These are phyloP conservation scores for Euwallacea similis DNA, from an alignment of 1,140 invertebrate species.

Conservation along the genomic window DNA sequence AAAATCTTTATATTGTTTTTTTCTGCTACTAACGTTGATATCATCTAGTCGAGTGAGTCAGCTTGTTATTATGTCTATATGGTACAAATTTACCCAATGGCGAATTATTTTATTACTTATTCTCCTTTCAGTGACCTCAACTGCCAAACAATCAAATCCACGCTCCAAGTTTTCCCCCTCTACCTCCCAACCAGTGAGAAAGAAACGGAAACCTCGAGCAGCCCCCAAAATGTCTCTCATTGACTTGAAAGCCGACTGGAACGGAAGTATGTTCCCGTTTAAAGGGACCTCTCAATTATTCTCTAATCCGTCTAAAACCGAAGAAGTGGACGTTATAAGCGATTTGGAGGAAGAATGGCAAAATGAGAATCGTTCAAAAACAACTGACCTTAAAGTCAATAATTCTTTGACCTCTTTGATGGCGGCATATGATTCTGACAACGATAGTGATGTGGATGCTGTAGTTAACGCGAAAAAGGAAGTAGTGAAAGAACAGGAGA, in stretches of 20 bases:
- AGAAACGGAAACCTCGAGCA: slow-evolving; percentile 27
- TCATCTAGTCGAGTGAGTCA: too few species aligned
- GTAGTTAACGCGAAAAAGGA: neutral
- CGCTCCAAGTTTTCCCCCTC: neutral
- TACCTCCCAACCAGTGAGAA: neutral
- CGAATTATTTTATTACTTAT: too few species aligned
- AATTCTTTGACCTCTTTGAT: slow-evolving; percentile 59
- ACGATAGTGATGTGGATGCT: slow-evolving; percentile 41
- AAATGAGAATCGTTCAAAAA: slow-evolving; percentile 25
- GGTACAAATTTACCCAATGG: too few species aligned
- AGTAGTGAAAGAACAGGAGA: slow-evolving; percentile 24
- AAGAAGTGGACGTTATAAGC: slow-evolving; percentile 39
- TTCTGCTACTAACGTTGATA: too few species aligned
- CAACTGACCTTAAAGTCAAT: slow-evolving; percentile 51
- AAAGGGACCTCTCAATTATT: slow-evolving; percentile 50
- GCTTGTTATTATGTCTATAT: too few species aligned
- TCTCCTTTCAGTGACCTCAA: slow-evolving; percentile 26
- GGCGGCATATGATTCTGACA: slow-evolving; percentile 59
- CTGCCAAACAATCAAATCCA: neutral
- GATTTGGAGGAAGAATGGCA: slow-evolving; percentile 52
- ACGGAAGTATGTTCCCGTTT: slow-evolving; percentile 53
- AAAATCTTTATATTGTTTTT: too few species aligned
- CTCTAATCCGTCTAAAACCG: slow-evolving; percentile 31
- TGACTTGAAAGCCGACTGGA: slow-evolving; percentile 50
- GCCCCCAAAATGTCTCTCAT: slow-evolving; percentile 41